Evolutionary conservation across 2,113 vertebrate genomes (phyloP).

Genomic region (Clarias gariepinus): DNA sequence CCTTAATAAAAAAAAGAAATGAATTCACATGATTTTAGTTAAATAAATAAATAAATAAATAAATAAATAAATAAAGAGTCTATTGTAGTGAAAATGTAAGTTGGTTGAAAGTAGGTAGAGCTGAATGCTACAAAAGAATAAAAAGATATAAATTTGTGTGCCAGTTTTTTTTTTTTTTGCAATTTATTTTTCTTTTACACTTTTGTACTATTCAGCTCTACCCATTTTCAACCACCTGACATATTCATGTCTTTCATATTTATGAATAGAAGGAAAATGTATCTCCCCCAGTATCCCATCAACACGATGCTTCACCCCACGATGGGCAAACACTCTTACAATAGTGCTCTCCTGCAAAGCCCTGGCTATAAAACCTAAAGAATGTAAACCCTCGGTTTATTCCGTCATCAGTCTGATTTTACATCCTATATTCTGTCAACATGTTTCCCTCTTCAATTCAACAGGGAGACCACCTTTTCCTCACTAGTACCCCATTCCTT

Average conservation of each 20-base stretch:
- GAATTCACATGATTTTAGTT: not conserved
- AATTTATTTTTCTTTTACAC: not conserved
- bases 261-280: not conserved
- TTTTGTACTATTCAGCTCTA: not conserved
- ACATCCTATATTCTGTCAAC: constrained; percentile 23
- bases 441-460: constrained; percentile 19
- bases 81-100: too few relatives aligned
- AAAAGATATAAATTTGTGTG: too few relatives aligned
- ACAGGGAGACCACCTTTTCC: not conserved
- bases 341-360: constrained; percentile 12
- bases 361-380: constrained; percentile 22
- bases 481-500: not conserved
- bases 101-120: too few relatives aligned
- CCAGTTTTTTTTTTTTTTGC: not conserved
- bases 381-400: not conserved
- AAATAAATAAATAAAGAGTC: too few relatives aligned
- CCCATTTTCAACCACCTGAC: not conserved
- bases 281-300: not conserved
- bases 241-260: not conserved
- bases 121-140: too few relatives aligned
- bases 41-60: not conserved
- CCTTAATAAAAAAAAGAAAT: not conserved
- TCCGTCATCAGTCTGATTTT: constrained; percentile 2
- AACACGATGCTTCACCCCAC: not conserved
- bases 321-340: not conserved